Evolutionary conservation across 1,140 invertebrate genomes (phyloP), one percentile per base, ranked within the genome.

Genomic region (Aricia agestis): DNA sequence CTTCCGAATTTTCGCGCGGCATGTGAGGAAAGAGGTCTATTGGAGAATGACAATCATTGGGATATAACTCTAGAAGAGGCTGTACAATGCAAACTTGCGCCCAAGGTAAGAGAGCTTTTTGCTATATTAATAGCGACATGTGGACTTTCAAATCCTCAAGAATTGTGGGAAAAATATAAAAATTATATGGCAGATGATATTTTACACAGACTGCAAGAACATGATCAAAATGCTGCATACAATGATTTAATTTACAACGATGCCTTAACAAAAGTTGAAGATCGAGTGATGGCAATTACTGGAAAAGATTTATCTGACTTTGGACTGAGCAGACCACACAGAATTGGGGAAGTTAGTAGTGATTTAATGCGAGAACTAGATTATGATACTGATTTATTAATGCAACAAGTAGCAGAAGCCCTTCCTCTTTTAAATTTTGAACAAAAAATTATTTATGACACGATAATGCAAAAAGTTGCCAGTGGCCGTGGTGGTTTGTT

Each of bases 41-140:
- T 82, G 42, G 78, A 82, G 66, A 63, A 79, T 75, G n/a, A n/a
- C n/a, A n/a, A n/a, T n/a, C n/a, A n/a, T n/a, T n/a, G n/a, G n/a
- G n/a, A n/a, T n/a, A n/a, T 77, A 79, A 78, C 81, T 45, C 15
- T 82, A 32, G 77, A 78, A 77, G 79, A 83, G 70, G 78, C 78
- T 10, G 76, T 65, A 25, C 74, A 70, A 65, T 81, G 76, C 71
- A 59, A 68, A 69, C 78, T 77, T 18, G 67, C 81, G 32, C 4
- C 68, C 11, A 70, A 76, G 66, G 42, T 79, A 52, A 73, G 78
- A 78, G 73, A 77, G 19, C 75, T 83, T 68, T 80, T 83, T 76
- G 79, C 77, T 15, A 77, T 80, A 32, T 67, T 83, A 18, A 74
- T 83, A 76, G 69, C 67, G 63, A 76, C 74, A 19, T 83, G 79